Evolutionary conservation across 1,140 invertebrate genomes (phyloP).

Genomic region (Polypedilum pembai): DNA sequence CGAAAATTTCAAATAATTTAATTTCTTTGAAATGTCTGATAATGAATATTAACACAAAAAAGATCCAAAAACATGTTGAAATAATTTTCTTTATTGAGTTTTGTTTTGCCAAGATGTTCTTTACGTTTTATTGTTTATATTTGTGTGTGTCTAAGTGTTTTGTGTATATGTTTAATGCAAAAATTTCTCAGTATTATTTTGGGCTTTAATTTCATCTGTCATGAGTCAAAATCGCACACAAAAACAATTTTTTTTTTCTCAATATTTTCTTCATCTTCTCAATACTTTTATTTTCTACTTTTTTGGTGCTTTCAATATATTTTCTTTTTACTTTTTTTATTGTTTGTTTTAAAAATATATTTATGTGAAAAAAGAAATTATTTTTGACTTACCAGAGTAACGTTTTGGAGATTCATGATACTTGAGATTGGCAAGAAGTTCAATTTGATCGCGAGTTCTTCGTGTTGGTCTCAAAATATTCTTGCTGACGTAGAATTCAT

Average conservation of each 20-base stretch:
- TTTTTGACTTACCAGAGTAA: not conserved
- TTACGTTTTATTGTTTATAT: too few relatives aligned
- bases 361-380: not conserved
- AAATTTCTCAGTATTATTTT: too few relatives aligned
- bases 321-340: not conserved
- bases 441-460: not conserved
- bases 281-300: too few relatives aligned
- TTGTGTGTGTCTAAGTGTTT: too few relatives aligned
- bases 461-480: constrained; percentile 1
- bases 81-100: too few relatives aligned
- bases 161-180: too few relatives aligned
- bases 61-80: too few relatives aligned
- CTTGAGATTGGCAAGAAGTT: not conserved
- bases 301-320: constrained; percentile 18
- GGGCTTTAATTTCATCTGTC: too few relatives aligned
- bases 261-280: not conserved
- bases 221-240: not conserved
- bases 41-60: too few relatives aligned
- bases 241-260: not conserved
- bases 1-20: too few relatives aligned
- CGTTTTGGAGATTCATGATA: not conserved
- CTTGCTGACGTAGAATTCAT: constrained; percentile 25
- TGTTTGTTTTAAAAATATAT: not conserved
- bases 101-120: too few relatives aligned
- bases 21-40: too few relatives aligned